These are phyloP conservation scores for Hippolais icterina DNA, from an alignment of 2,113 vertebrate species.

Conservation along the genomic window DNA sequence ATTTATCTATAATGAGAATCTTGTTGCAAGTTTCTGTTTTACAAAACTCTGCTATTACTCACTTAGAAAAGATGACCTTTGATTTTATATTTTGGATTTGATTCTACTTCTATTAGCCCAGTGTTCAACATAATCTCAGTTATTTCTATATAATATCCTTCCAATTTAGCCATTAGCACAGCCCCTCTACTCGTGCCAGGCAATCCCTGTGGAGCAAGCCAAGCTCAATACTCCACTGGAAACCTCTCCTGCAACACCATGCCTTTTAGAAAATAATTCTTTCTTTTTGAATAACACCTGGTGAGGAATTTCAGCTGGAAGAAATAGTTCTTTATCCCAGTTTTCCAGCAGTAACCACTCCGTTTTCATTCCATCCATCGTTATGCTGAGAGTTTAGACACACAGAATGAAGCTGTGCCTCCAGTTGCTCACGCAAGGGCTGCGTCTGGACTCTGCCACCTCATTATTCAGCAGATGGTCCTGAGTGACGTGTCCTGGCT, in stretches of 20 bases:
- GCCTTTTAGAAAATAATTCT: neutral
- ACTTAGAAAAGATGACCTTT: neutral
- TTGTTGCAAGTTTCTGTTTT: neutral
- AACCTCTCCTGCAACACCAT: neutral
- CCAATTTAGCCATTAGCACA: neutral
- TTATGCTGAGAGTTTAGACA: neutral
- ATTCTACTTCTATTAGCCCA: conserved; percentile 1
- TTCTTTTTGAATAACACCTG: neutral
- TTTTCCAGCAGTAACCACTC: neutral
- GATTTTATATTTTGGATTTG: conserved; percentile 9
- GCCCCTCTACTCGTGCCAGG: neutral
- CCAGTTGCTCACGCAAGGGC: neutral
- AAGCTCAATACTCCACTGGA: neutral
- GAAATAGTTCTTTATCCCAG: neutral
- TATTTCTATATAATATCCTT: conserved; percentile 29
- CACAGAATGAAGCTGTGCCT: neutral
- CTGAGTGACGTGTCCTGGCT: neutral
- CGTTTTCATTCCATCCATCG: neutral
- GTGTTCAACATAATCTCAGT: neutral
- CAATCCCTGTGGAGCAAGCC: neutral
- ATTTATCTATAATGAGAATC: conserved; percentile 27
- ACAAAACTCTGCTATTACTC: neutral
- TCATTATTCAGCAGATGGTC: neutral
- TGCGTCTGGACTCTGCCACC: neutral
- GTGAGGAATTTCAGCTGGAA: neutral